Conservation (phyloP, 2,113 vertebrate genomes). For the Pteropus alecto region DNA sequence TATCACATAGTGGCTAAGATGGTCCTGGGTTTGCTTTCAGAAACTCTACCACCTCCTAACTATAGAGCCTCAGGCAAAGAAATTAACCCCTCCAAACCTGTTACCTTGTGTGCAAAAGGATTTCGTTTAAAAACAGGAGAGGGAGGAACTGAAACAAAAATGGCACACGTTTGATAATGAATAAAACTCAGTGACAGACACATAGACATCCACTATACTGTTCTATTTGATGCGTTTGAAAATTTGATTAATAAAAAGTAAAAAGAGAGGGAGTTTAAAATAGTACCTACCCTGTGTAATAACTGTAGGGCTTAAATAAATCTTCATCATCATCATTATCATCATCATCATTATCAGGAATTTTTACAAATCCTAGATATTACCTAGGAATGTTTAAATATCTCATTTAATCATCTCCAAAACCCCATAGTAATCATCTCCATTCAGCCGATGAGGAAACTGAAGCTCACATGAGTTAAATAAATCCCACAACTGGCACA, state of each 20-base stretch:
- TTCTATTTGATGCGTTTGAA: neutral
- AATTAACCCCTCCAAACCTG: neutral
- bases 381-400: neutral
- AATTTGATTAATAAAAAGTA: neutral
- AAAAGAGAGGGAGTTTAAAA: conserved; percentile 28
- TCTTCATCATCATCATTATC: neutral
- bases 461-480: neutral
- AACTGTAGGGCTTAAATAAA: neutral
- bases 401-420: neutral
- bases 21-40: neutral
- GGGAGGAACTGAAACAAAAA: neutral
- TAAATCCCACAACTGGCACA: neutral
- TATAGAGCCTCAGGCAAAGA: neutral
- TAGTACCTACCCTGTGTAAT: neutral
- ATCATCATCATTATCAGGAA: neutral
- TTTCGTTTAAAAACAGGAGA: neutral
- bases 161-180: neutral
- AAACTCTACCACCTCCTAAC: neutral
- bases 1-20: neutral
- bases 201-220: neutral
- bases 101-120: neutral
- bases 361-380: conserved; percentile 1
- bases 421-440: neutral
- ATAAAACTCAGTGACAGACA: neutral
- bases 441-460: conserved; percentile 50